Evolutionary conservation across 2,113 vertebrate species (phyloP), one percentile per base, ranked within the genome.

Genomic region (Chelonoidis abingdonii): DNA sequence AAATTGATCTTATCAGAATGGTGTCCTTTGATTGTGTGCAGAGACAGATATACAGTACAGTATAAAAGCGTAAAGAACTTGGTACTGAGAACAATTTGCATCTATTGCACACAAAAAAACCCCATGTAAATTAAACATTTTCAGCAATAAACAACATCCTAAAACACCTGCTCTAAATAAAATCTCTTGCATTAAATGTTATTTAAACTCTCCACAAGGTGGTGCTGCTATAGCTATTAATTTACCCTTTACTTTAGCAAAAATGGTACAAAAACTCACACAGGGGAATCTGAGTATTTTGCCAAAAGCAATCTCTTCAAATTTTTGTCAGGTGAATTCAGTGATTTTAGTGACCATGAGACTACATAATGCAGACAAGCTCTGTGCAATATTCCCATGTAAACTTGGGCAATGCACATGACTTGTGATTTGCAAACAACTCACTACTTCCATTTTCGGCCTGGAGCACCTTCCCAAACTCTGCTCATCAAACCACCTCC

Each of bases 181-280:
- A 47, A 78, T 47, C 25, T 47, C 41, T 53, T 47, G 38, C 57
- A 50, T 27, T 13, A 12, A 49, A 2, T 41, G 6, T 47, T 92
- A 62, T 87, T 41, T 75, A 75, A 72, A 21, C 29, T 87, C 83
- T 83, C 97, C 97, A 97, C 94, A 89, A 89, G 92, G 76, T 56
- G 96, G 96, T 90, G 94, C 93, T 92, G 50, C 53, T 1, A 17
- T 84, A 95, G 83, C 80, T 50, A 5, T 14, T 80, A 24, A 81
- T 8, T n/a, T 29, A 10, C 44, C 85, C 80, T n/a, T 1, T 10
- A 3, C 49, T 11, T 49, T 25, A 14, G 85, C 29, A 3, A 24
- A 56, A 49, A 89, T n/a, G 13, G 24, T 47, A 96, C 52, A 57
- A 76, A 57, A 54, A 52, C 38, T 62, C 1, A 0, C 7, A 12